These are phyloP conservation scores for Hylyphantes graminicola DNA, from an alignment of 1,140 invertebrate species.

Conservation along the genomic window DNA sequence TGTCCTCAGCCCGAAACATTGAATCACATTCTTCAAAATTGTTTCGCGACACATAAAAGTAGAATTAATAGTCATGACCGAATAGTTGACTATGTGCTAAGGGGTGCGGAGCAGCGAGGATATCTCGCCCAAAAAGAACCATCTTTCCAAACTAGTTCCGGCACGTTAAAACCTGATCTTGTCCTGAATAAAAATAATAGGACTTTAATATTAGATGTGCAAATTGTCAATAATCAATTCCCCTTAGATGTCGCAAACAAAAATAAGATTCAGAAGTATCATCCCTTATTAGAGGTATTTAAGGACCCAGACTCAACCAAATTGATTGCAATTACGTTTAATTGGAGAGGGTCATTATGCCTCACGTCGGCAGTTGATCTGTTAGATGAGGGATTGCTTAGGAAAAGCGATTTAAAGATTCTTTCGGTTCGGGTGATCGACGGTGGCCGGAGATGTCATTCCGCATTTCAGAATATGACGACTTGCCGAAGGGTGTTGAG, in stretches of 20 bases:
- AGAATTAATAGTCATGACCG: not conserved
- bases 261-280: too few relatives aligned
- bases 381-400: not conserved
- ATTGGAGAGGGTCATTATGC: not conserved
- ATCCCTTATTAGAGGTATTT: not conserved
- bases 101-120: not conserved
- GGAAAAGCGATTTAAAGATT: not conserved
- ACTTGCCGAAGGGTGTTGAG: too few relatives aligned
- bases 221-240: not conserved
- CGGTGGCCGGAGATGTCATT: too few relatives aligned
- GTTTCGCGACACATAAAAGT: not conserved
- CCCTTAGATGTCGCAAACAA: not conserved
- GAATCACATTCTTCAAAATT: conserved; percentile 3
- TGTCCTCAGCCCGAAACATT: not conserved
- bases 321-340: not conserved
- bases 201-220: not conserved
- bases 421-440: not conserved
- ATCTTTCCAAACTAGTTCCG: not conserved
- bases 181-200: not conserved
- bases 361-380: not conserved
- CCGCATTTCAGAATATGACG: too few relatives aligned
- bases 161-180: not conserved
- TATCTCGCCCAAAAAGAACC: not conserved
- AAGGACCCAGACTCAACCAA: not conserved
- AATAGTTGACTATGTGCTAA: not conserved